Percentiles rank a stretch among this genome's conserved stretches.
These are phyloP conservation scores for Aporophyla lueneburgensis DNA, from an alignment of 2,888 invertebrate genomes.

Conservation along the genomic window DNA sequence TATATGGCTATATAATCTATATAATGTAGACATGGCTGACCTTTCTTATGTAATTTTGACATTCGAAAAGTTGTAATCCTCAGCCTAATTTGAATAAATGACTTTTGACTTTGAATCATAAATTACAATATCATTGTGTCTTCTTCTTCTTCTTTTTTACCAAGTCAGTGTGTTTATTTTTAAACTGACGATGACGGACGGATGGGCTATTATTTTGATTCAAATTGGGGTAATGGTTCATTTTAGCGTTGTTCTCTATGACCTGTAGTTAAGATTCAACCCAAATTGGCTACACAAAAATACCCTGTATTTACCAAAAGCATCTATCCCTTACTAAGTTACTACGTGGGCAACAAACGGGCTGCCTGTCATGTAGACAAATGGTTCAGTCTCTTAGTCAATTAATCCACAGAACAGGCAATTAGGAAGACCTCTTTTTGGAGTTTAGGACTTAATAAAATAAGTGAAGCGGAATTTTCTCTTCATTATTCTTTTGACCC, in stretches of 20 bases:
- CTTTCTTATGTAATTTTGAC: too few species aligned
- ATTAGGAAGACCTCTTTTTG: slow-evolving; percentile 29
- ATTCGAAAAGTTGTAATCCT: too few species aligned
- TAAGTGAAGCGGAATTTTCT: slow-evolving; percentile 38
- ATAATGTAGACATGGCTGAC: too few species aligned
- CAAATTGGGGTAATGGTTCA: neutral
- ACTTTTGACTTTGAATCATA: neutral
- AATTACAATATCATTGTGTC: neutral
- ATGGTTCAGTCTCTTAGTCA: slow-evolving; percentile 39
- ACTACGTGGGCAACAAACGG: slow-evolving; percentile 6
- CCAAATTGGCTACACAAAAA: neutral
- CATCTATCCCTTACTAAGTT: neutral
- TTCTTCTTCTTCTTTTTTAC: neutral
- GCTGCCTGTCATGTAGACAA: slow-evolving; percentile 24
- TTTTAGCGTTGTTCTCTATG: neutral
- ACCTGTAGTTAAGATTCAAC: neutral
- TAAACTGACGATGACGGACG: too few species aligned
- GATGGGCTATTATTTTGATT: neutral
- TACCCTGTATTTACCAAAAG: neutral
- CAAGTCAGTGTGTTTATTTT: neutral
- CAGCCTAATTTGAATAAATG: too few species aligned
- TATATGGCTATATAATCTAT: too few species aligned
- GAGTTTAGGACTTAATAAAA: slow-evolving; percentile 38
- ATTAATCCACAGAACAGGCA: slow-evolving; percentile 46
- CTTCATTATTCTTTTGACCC: slow-evolving; percentile 33